Evolutionary conservation across 2,888 invertebrate species (phyloP).

Genomic region (Antheraea assamensis): DNA sequence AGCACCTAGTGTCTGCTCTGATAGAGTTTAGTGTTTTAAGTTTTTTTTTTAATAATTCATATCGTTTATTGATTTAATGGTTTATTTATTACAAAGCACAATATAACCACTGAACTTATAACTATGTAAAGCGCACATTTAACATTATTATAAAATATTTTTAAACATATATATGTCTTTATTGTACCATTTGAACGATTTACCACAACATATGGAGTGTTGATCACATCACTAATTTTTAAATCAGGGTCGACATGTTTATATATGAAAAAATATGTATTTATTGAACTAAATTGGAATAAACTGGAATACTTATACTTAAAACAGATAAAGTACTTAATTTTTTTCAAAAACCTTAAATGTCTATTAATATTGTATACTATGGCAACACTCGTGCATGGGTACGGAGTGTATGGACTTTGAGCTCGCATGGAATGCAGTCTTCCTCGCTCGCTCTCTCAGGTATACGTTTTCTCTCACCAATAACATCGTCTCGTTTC

Average conservation of each 20-base stretch:
- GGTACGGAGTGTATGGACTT: slow-evolving; percentile 15
- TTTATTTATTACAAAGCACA: too few relatives aligned
- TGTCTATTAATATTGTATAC: neutral
- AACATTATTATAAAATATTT: neutral
- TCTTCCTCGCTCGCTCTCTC: slow-evolving; percentile 78
- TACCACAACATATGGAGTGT: neutral
- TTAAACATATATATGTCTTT: neutral
- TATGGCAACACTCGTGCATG: slow-evolving; percentile 10
- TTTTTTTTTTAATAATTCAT: too few relatives aligned
- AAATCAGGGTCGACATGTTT: neutral
- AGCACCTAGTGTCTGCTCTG: too few relatives aligned
- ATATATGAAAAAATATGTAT: neutral
- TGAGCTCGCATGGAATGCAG: slow-evolving; percentile 67
- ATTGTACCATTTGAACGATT: neutral
- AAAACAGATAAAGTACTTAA: neutral
- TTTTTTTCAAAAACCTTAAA: neutral
- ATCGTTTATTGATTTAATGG: too few relatives aligned
- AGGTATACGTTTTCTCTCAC: slow-evolving; percentile 61
- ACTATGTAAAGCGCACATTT: too few relatives aligned
- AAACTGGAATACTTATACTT: neutral
- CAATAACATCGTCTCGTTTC: slow-evolving; percentile 56
- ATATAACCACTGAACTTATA: too few relatives aligned
- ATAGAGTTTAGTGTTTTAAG: too few relatives aligned
- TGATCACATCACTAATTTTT: neutral
- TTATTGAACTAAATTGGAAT: neutral